Base-by-base conservation (phyloP, 2,888 invertebrate genomes). In the Drosophila lutescens region DNA sequence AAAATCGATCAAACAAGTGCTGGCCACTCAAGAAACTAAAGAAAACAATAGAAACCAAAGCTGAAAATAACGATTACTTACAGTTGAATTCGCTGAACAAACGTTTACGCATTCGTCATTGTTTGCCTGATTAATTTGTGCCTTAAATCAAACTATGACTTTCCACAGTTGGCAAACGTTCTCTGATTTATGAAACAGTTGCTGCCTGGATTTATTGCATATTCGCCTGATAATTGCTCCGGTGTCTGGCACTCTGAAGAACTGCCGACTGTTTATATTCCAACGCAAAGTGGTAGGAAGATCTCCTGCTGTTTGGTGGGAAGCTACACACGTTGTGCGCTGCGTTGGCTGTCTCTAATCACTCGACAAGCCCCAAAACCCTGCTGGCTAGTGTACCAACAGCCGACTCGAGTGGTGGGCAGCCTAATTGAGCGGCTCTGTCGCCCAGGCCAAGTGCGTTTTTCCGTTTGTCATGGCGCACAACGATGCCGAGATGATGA, bases 381-480 rank as follows among this genome's bases (percentile, higher is more conserved):
- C 47, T 41, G 71, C 47, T 49, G 53, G 46, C 66, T 57, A 60
- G 71, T 63, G 72, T 61, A 50, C 56, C 34, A 56, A 44, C 77
- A 51, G 54, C 40, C 50, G 54, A 55, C 61, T 49, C 75, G 56
- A 71, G 60, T 79, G 79, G 83, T 86, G 83, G 87, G 83, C 78
- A 86, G 83, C 80, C 85, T 86, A 83, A 83, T 87, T 87, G 83
- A 87, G 79, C 69, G 66, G 77, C 83, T 82, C 67, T 65, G 72
- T 58, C 73, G 50, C 67, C 77, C 82, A 69, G 43, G 55, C 58
- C 78, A 79, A 85, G 82, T 78, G 78, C 66, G 62, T 46, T 53
- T 60, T 70, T 78, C 59, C 63, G 63, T 69, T 76, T 77, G 76
- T 81, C 83, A 80, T 76, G 84, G 66, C 62, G 63, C 53, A 66